A percentile compares a stretch with the other conserved stretches of the same genome.
Conservation (phyloP, 2,113 vertebrate genomes). For the Amblyornis subalaris region DNA sequence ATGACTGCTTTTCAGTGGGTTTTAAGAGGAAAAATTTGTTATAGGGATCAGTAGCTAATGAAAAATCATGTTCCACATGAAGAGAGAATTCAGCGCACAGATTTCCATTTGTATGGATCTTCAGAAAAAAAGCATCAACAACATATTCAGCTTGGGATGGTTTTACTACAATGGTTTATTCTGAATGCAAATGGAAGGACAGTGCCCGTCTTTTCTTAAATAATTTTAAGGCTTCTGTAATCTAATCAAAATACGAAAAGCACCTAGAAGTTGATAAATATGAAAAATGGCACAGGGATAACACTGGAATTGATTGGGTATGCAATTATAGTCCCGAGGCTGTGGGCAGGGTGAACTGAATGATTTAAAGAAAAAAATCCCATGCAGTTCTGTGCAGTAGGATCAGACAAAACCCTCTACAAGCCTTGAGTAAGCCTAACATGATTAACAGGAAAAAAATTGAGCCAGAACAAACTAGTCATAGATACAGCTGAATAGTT, state of each 20-base stretch:
- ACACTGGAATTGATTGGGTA: background rate
- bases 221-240: background rate
- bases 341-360: fast-evolving
- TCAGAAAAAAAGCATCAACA: background rate
- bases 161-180: background rate
- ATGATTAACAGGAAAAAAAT: background rate
- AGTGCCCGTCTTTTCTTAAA: background rate
- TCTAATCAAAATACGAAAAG: background rate
- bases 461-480: background rate
- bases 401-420: background rate
- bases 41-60: background rate
- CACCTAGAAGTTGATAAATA: background rate
- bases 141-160: background rate
- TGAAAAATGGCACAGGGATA: background rate
- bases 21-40: background rate
- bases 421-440: background rate
- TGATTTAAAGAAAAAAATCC: background rate
- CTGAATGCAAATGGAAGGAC: background rate
- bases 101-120: background rate
- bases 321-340: background rate
- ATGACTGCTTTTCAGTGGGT: background rate
- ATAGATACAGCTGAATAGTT: background rate
- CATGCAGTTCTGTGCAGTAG: background rate
- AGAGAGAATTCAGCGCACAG: background rate
- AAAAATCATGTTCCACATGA: background rate